Evolutionary conservation across 1,140 invertebrate genomes (phyloP), one percentile per base, ranked within the genome.

Genomic region (Thrips palmi): DNA sequence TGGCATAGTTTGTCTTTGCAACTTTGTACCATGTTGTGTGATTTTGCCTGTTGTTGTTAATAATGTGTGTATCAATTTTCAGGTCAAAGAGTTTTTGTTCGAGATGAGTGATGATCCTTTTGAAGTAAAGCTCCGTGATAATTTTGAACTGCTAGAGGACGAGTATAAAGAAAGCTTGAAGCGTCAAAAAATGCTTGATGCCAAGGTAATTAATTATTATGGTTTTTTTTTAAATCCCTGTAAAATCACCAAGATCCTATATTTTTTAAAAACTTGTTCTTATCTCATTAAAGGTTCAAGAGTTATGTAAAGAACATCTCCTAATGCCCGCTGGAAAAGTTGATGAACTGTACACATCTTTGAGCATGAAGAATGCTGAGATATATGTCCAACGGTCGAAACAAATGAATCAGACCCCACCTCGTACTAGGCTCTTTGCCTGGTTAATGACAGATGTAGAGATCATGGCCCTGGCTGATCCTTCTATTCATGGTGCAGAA

Each of bases 21-120:
- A 18, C 5, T 20, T 33, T 22, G 4, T 33, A 2, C 4, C 14
- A 22, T 23, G 3, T 17, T 12, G 14, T 28, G 14, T 25, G 23
- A 10, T 33, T n/a, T 11, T 22, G 28, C 32, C 20, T 39, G 19
- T 29, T 10, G 7, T 42, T 22, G 19, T 3, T 15, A 40, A 17
- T 32, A 40, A 18, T 12, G 17, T 31, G 12, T 18, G 24, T 7
- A 32, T 42, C 23, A 30, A 34, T 49, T 47, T 55, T 33, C 43
- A 80, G 75, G 68, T 83, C 14, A 78, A 80, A 53, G 77, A 80
- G 47, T 77, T 89, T 52, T 53, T 78, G 2, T 73, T 97, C 39
- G 86, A 96, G 62, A 74, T 97, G 54, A 81, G 78, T 44, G 94
- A 98, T 57, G 93, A 98, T 73, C 89, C 91, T 1, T 97, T 98